phyloP scores from a whole-genome alignment of 2,888 invertebrate species.

The Saturnia pavonia region DNA sequence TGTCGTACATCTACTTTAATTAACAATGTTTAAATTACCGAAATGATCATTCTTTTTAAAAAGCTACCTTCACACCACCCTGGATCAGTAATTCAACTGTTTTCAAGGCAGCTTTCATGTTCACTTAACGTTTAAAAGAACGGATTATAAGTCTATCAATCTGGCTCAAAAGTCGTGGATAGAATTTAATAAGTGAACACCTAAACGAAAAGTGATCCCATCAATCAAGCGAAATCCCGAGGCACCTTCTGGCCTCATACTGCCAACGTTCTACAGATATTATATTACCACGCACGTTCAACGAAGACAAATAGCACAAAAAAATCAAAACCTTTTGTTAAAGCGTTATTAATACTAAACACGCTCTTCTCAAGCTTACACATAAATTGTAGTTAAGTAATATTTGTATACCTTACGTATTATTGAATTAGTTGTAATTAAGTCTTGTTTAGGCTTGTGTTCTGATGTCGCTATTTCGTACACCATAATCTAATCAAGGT shows the following conservation, averaged over 20 bases:
- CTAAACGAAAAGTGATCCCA: constrained; percentile 45
- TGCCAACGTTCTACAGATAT: background rate
- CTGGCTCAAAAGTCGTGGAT: constrained; percentile 26
- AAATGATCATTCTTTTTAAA: too few species aligned
- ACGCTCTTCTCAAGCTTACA: too few species aligned
- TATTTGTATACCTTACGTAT: too few species aligned
- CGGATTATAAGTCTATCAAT: constrained; percentile 33
- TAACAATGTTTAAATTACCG: too few species aligned
- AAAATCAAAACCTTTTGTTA: background rate
- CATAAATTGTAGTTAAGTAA: too few species aligned
- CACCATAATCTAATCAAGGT: too few species aligned
- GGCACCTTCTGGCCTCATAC: background rate
- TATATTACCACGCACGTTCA: background rate
- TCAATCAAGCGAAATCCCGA: constrained; percentile 25
- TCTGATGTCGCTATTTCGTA: too few species aligned
- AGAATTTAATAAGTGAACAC: constrained; percentile 43
- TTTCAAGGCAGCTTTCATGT: constrained; percentile 1
- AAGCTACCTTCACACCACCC: background rate
- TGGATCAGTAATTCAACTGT: background rate
- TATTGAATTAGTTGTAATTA: too few species aligned
- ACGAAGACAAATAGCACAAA: background rate
- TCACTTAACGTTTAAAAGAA: constrained; percentile 20
- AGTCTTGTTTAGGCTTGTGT: too few species aligned
- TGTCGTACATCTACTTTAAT: too few species aligned
- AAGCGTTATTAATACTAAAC: background rate